Percentiles rank a stretch among this genome's conserved stretches.
Conservation (phyloP, 2,888 invertebrate genomes). For the Danaus chrysippus region DNA sequence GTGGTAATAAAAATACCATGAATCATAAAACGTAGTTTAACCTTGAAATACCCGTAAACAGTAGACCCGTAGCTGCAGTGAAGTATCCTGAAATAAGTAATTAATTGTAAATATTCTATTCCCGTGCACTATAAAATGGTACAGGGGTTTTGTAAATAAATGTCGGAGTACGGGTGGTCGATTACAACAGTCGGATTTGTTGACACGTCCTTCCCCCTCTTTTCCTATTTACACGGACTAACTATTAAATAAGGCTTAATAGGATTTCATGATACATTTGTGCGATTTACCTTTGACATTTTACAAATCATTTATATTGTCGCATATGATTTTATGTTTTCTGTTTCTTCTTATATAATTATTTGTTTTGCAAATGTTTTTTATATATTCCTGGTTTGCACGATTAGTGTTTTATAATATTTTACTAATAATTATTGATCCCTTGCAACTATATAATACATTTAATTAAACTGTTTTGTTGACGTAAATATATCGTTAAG, state of each 20-base stretch:
- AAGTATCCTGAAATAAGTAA: constrained; percentile 11
- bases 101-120: constrained; percentile 13
- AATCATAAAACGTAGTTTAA: no score
- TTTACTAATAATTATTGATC: background rate
- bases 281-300: background rate
- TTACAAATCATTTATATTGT: background rate
- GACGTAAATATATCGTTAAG: no score
- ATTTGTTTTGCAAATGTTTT: background rate
- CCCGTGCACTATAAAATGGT: constrained; percentile 53
- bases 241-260: constrained; percentile 4
- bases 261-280: background rate
- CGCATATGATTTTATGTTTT: background rate
- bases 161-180: constrained; percentile 63
- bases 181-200: constrained; percentile 60
- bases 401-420: no score
- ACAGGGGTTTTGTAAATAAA: constrained; percentile 57
- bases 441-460: background rate
- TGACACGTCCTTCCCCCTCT: constrained; percentile 48
- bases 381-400: background rate
- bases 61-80: background rate
- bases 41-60: no score
- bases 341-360: background rate
- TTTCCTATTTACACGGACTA: constrained; percentile 3
- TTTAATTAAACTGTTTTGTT: no score
- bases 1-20: no score